Conservation (phyloP, 2,113 vertebrate species). For the Oncorhynchus kisutch region DNA sequence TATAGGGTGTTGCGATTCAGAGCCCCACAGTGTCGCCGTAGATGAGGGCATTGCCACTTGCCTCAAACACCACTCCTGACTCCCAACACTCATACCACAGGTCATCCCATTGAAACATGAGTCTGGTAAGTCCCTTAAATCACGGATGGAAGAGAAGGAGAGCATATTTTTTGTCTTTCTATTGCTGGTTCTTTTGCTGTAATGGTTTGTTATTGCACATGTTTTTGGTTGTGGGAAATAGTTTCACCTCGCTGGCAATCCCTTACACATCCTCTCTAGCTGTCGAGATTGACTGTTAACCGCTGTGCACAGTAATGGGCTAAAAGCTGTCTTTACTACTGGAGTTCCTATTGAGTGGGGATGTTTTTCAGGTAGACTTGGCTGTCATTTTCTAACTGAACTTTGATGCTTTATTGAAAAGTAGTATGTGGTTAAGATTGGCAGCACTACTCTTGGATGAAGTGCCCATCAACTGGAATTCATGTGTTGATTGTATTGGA, state of each 20-base stretch:
- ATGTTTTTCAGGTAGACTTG: not conserved
- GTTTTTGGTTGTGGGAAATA: constrained; percentile 49
- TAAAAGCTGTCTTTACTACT: constrained; percentile 20
- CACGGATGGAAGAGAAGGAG: not conserved
- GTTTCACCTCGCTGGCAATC: constrained; percentile 57
- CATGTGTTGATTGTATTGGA: not conserved
- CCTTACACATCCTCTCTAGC: constrained; percentile 51
- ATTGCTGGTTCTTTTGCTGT: not conserved
- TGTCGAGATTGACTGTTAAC: constrained; percentile 58
- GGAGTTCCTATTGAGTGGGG: not conserved
- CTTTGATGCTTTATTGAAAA: not conserved
- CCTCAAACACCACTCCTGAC: constrained; percentile 16
- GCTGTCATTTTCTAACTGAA: not conserved
- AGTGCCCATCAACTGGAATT: not conserved
- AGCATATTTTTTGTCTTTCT: not conserved
- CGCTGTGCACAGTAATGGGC: constrained; percentile 51
- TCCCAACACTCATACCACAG: constrained; percentile 18
- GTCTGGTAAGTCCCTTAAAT: constrained; percentile 51
- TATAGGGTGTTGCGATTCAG: constrained; percentile 31
- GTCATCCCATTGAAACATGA: constrained; percentile 33
- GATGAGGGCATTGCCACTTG: constrained; percentile 7
- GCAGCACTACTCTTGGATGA: not conserved
- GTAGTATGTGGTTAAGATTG: not conserved
- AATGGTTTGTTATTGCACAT: constrained; percentile 38
- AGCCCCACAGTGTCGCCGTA: constrained; percentile 11